Base-by-base conservation (phyloP, 1,140 invertebrate species). In the Hylyphantes graminicola region DNA sequence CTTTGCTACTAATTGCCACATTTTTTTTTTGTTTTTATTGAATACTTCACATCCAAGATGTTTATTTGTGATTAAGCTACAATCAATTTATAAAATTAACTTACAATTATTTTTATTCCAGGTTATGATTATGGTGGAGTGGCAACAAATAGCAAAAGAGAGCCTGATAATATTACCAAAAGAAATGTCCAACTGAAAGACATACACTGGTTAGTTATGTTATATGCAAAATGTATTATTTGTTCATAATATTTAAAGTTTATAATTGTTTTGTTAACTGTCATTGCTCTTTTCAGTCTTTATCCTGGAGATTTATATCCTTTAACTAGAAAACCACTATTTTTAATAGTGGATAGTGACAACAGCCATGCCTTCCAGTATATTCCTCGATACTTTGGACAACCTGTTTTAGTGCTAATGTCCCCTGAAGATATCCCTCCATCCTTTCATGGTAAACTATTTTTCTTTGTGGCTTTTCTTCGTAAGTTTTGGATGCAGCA, bases 321-420 rank as follows among this genome's bases (percentile, higher is more conserved):
- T 0, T 98, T 96, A 90, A 96, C 95, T 7, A 92, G 97, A 86
- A 94, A 96, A 88, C 97, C 97, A 19, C 92, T 98, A 59, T 97
- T 98, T 90, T 92, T 98, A 65, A 95, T 98, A 85, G 93, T 98
- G 83, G 97, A 98, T 90, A 97, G 96, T 87, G 95, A 98, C 90
- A 98, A 98, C 91, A 97, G 96, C 89, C 96, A 95, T 90, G 95
- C 96, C 82, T 98, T 98, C 91, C 94, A 96, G 91, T 94, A 96
- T 89, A 94, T 98, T 88, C 95, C 96, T 48, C 93, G 94, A 85
- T 94, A 96, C 88, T 99, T 98, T 91, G 96, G 96, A 15, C 96
- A 98, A 89, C 97, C 97, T n/a, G 90, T 98, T 80, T 94, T 98
- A 76, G 94, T 97, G 80, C 92, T 99, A 4, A 96, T 98, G 94